Conservation (phyloP, 1,140 invertebrate genomes). For the Bombus haemorrhoidalis region DNA sequence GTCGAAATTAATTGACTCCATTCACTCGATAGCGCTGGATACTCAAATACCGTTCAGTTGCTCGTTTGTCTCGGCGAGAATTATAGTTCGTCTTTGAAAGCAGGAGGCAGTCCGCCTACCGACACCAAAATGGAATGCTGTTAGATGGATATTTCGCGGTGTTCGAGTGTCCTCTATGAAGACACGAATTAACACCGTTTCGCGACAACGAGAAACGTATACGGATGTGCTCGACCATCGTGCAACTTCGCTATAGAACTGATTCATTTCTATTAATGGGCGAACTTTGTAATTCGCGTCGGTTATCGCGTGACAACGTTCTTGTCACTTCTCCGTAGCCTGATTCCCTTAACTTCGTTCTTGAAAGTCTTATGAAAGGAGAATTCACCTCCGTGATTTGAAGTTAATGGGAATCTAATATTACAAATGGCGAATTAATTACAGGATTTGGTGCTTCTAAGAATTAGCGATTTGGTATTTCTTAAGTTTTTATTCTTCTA, state of each 20-base stretch:
- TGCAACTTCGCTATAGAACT: background rate
- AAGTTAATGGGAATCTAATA: background rate
- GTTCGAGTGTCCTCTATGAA: background rate
- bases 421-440: too few species aligned
- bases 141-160: constrained; percentile 2
- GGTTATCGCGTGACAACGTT: too few species aligned
- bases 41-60: constrained; percentile 58
- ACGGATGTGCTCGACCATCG: background rate
- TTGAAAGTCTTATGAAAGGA: background rate
- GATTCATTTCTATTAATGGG: background rate
- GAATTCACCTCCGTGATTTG: background rate
- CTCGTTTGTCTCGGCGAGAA: constrained; percentile 64
- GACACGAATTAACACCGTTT: constrained; percentile 12
- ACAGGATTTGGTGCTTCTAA: too few species aligned
- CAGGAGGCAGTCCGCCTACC: background rate
- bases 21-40: constrained; percentile 74
- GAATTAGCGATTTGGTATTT: too few species aligned
- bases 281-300: constrained; percentile 1
- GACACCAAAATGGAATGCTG: constrained; percentile 1
- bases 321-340: background rate
- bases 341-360: background rate
- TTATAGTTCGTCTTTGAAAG: constrained; percentile 60
- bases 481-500: too few species aligned
- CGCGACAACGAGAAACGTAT: background rate
- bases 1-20: constrained; percentile 78